phyloP scores from a whole-genome alignment of 2,797 vertebrate species.

The Champsocephalus esox region DNA sequence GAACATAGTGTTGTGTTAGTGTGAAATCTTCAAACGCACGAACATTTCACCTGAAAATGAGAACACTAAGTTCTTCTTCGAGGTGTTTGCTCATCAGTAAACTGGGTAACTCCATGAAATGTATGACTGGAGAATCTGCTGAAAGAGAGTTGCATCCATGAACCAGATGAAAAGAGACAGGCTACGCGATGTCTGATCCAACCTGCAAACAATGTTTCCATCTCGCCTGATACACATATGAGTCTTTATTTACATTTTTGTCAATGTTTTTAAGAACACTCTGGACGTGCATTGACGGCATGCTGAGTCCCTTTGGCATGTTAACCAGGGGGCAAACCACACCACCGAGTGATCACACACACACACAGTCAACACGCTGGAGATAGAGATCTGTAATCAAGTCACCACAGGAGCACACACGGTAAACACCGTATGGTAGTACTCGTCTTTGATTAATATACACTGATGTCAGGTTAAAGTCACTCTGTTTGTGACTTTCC shows the following conservation, averaged over 20 bases:
- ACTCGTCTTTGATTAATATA: not conserved
- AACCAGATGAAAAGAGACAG: not conserved
- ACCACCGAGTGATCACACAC: not conserved
- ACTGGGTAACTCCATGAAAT: not conserved
- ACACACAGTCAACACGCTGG: not conserved
- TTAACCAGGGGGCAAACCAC: not conserved
- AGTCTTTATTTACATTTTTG: not conserved
- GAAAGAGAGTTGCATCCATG: not conserved
- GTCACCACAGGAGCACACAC: not conserved
- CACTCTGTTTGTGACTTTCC: conserved; percentile 11
- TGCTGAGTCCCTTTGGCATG: not conserved
- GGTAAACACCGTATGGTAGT: not conserved
- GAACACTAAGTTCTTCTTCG: no score
- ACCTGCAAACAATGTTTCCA: not conserved
- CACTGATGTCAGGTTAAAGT: not conserved
- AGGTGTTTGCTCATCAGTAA: not conserved
- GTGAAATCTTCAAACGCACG: no score
- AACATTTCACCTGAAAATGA: no score
- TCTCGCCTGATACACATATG: not conserved
- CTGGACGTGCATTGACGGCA: not conserved
- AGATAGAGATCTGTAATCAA: conserved; percentile 1
- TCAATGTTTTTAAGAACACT: not conserved
- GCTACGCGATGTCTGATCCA: not conserved
- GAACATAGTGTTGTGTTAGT: no score
- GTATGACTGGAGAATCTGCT: conserved; percentile 12